These are phyloP conservation scores for Columba guinea DNA, from an alignment of 2,797 vertebrate species.

Conservation along the genomic window DNA sequence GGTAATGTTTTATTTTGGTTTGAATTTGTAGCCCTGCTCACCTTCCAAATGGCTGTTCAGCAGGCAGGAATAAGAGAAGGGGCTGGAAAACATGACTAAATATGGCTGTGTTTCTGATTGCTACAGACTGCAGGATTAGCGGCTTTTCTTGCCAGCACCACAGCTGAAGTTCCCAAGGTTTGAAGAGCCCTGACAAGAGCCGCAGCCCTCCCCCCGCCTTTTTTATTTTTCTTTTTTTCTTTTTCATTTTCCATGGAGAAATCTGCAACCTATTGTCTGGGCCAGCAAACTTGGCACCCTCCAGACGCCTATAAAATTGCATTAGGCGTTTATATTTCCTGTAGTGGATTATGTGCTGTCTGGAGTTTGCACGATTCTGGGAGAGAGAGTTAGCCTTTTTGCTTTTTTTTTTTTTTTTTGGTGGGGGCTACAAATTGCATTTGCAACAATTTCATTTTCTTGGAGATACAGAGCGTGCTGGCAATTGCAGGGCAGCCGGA, in stretches of 20 bases:
- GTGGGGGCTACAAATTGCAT: neutral
- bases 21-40: neutral
- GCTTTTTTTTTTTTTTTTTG: neutral
- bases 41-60: neutral
- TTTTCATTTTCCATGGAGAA: neutral
- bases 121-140: neutral
- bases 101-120: conserved; percentile 58
- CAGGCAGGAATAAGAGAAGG: conserved; percentile 16
- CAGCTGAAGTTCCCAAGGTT: conserved; percentile 23
- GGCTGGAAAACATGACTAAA: conserved; percentile 69
- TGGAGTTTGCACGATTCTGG: neutral
- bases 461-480: neutral
- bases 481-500: neutral
- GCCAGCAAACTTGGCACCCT: conserved; percentile 38
- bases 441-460: conserved; percentile 35
- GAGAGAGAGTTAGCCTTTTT: neutral
- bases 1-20: neutral
- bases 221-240: rapidly evolving
- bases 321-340: conserved; percentile 55
- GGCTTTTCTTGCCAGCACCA: conserved; percentile 33
- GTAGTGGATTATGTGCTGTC: conserved; percentile 25
- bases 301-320: conserved; percentile 34
- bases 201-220: neutral
- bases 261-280: conserved; percentile 41
- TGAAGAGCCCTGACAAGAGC: neutral